Evolutionary conservation across 1,140 invertebrate species (phyloP), one percentile per base, ranked within the genome.

Genomic region (Euura saliciscinereae): DNA sequence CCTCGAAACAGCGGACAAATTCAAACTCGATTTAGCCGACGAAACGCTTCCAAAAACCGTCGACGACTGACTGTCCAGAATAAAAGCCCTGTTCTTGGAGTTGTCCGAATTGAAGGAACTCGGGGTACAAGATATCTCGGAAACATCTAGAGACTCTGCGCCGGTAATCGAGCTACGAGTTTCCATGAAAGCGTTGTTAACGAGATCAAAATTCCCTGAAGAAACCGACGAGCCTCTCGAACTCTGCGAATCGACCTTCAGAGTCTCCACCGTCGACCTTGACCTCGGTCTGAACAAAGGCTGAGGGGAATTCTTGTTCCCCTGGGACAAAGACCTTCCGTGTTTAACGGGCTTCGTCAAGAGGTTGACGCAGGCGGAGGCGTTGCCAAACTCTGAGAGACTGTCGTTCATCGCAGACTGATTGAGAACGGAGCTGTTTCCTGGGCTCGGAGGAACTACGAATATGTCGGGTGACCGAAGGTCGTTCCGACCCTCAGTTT

Each of bases 341-440:
- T 65, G 6, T 59, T 72, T 79, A 45, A 65, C 28, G 28, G 43
- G 5, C 42, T 72, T 74, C 6, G 1, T 4, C 13, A 68, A 45
- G 69, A 72, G 42, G 69, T 10, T 11, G 28, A 28, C 28, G 28
- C 28, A 28, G 28, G 28, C 28, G 28, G 45, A 42, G 11, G 74
- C 76, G 10, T 10, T 28, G 44, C 65, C 64, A n/a, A 59, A 28
- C 28, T 80, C 80, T 6, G 79, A 78, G 4, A 86, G 75, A 0
- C 77, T 79, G 71, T 86, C 84, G 28, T 85, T 80, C 83, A 85
- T 80, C 2, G 74, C 70, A 6, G 83, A 84, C 2, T 77, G 72
- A 71, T 80, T 80, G 46, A 85, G 73, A 68, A 84, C 81, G 0
- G 83, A 84, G 43, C 74, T 74, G 64, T 83, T 73, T 10, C 44